Base-by-base conservation (phyloP, 1,140 invertebrate species). In the Penaeus japonicus region DNA sequence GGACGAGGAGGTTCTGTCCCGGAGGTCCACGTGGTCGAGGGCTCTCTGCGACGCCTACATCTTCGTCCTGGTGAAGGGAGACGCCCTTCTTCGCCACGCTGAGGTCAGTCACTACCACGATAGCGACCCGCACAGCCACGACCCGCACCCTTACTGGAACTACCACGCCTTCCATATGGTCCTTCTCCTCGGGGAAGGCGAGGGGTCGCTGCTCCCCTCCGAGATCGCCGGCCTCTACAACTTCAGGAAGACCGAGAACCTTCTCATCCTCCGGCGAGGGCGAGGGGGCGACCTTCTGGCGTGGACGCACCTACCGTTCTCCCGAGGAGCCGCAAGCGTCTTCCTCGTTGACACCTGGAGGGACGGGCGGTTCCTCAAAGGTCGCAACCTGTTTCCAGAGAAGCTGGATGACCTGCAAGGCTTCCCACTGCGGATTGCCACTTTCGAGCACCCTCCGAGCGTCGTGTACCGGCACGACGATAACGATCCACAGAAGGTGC, bases 381-480 rank as follows among this genome's bases (percentile, higher is more conserved):
- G 20, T 5, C 59, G 22, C 17, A 32, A 47, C 35, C 57, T 88
- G 18, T 90, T 89, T 65, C 27, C 54, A 5, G 39, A 32, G 1
- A 88, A 89, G 62, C 47, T 85, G n/a, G 54, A 15, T 0, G 53
- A 90, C 57, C 85, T 89, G n/a, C 39, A 80, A 30, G 82, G 83
- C 18, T 24, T 47, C 65, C 57, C 70, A 7, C 57, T 90, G 54
- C 65, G 89, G 18, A 73, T 90, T 22, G 83, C 89, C 27, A 90
- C 89, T 0, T 90, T 90, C 47, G 82, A 90, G 27, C 89, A 90
- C 35, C 89, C 89, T 2, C 89, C 89, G 15, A 90, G 89, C 62
- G 89, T 90, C 27, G 82, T 90, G 2, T 90, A 90, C 24, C 59
- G 18, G 15, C 47, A 73, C 27, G 89, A 90, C 70, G 27, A 73